Conservation (phyloP, 2,113 vertebrate genomes). For the Amphiprion ocellaris region DNA sequence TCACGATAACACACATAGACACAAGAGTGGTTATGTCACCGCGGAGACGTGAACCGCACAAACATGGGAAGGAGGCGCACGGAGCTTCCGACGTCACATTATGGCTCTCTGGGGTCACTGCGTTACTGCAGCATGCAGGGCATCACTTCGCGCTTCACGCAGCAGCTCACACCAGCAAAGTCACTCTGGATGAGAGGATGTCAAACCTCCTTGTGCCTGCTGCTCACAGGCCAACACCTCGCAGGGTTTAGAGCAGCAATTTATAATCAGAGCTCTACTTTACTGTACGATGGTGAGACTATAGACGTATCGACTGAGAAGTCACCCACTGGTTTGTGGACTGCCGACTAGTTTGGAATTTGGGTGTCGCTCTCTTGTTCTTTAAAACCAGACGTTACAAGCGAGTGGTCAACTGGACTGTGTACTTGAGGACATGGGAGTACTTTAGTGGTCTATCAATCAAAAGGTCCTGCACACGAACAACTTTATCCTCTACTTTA, state of each 20-base stretch:
- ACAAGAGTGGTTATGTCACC: constrained; percentile 28
- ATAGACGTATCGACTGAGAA: too few species aligned
- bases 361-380: too few species aligned
- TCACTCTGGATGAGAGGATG: constrained; percentile 43
- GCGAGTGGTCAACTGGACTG: too few species aligned
- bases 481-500: too few species aligned
- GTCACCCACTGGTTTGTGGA: too few species aligned
- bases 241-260: constrained; percentile 15
- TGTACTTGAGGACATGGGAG: too few species aligned
- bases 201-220: constrained; percentile 6
- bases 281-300: neutral
- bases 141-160: constrained; percentile 38
- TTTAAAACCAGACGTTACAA: too few species aligned
- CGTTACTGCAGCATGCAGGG: constrained; percentile 16
- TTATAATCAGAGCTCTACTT: constrained; percentile 18
- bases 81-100: neutral
- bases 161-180: constrained; percentile 23
- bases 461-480: too few species aligned
- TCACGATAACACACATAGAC: constrained; percentile 20
- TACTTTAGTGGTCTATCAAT: too few species aligned
- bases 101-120: constrained; percentile 30
- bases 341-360: too few species aligned
- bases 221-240: constrained; percentile 25
- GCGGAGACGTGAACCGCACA: constrained; percentile 6
- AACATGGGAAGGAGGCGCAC: constrained; percentile 15